Evolutionary conservation across 2,888 invertebrate genomes (phyloP).

Genomic region (Thymelicus acteon): DNA sequence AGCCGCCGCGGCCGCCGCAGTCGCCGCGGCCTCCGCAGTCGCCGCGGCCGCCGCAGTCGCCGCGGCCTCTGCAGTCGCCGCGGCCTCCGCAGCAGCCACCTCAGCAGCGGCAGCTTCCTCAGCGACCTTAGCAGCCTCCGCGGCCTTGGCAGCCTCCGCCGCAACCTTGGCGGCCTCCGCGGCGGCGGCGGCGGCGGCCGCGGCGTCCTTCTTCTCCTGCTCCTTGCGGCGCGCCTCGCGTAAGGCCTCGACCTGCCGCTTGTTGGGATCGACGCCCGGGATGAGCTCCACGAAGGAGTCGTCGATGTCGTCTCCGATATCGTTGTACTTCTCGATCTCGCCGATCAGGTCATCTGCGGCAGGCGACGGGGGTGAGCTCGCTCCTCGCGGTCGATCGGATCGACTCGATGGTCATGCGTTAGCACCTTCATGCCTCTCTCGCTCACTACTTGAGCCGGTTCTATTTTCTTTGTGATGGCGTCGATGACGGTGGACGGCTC

Average conservation of each 20-base stretch:
- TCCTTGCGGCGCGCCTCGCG: conserved; percentile 49
- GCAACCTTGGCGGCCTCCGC: conserved; percentile 49
- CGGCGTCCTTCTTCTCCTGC: conserved; percentile 55
- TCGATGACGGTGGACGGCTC: conserved; percentile 30
- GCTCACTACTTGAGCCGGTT: conserved; percentile 31
- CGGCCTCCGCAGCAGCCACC: conserved; percentile 36
- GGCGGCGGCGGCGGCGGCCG: conserved; percentile 51
- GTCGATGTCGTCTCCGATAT: conserved; percentile 97
- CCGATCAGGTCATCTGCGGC: conserved; percentile 92
- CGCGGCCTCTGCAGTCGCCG: conserved; percentile 34
- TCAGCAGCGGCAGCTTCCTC: conserved; percentile 37
- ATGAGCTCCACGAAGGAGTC: conserved; percentile 94
- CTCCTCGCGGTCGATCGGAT: conserved; percentile 28
- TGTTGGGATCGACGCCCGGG: conserved; percentile 83
- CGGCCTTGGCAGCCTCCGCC: conserved; percentile 45
- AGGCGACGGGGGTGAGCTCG: conserved; percentile 51
- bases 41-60: conserved; percentile 39
- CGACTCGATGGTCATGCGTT: conserved; percentile 43
- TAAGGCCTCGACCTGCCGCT: conserved; percentile 62
- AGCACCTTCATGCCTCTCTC: conserved; percentile 42
- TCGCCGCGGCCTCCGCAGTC: conserved; percentile 39
- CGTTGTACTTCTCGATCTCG: conserved; percentile 96
- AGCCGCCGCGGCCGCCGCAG: no score
- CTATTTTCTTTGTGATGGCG: conserved; percentile 22
- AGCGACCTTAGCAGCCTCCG: conserved; percentile 24